These are phyloP conservation scores for Tillus elongatus DNA, from an alignment of 2,888 invertebrate genomes.

Conservation along the genomic window DNA sequence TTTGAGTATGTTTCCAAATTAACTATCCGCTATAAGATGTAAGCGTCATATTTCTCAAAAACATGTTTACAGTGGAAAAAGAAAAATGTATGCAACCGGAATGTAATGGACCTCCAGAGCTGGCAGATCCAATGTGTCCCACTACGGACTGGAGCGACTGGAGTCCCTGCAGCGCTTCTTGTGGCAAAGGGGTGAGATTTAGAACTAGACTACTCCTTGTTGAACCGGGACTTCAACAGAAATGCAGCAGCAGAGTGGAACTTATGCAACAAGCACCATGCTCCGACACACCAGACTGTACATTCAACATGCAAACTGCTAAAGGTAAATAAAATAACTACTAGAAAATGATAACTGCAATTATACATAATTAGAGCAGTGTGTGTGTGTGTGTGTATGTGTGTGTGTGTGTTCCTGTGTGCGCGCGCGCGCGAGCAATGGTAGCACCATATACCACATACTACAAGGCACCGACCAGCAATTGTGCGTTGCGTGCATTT, in stretches of 20 bases:
- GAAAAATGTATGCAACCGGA: slow-evolving; percentile 69
- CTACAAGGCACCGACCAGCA: no score
- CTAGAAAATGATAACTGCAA: background rate
- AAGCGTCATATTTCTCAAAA: no score
- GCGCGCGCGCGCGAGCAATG: no score
- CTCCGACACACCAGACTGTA: slow-evolving; percentile 56
- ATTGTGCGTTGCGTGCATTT: no score
- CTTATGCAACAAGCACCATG: slow-evolving; percentile 70
- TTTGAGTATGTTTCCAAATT: no score
- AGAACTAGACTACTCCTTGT: slow-evolving; percentile 64
- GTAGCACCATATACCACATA: no score
- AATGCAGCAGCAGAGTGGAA: slow-evolving; percentile 59
- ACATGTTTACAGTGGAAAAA: slow-evolving; percentile 64
- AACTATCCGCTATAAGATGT: no score
- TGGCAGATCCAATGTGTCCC: slow-evolving; percentile 57
- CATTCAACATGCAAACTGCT: slow-evolving; percentile 63
- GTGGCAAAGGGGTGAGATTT: slow-evolving; percentile 69
- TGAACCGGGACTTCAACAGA: slow-evolving; percentile 53
- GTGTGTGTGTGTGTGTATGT: no score
- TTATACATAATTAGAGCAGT: no score
- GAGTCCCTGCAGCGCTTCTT: slow-evolving; percentile 85
- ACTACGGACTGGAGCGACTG: slow-evolving; percentile 86
- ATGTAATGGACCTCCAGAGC: slow-evolving; percentile 45
- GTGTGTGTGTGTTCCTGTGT: no score
- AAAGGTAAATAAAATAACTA: slow-evolving; percentile 49